These are phyloP conservation scores for Ooceraea biroi DNA, from an alignment of 1,140 invertebrate species.

Conservation along the genomic window DNA sequence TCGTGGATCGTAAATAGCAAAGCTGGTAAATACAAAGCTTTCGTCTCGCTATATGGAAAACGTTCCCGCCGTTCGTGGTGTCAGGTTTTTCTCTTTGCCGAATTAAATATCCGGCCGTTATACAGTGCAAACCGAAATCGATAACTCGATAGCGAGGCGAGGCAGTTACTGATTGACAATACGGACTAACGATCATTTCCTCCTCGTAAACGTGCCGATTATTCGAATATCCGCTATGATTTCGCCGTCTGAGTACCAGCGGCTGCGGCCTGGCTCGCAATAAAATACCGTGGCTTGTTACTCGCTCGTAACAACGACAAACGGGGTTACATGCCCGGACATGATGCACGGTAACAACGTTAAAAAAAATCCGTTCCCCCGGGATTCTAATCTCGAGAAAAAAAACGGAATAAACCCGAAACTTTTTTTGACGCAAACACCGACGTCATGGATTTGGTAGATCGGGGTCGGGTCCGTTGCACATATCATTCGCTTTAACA, in stretches of 20 bases:
- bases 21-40: too few relatives aligned
- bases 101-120: constrained; percentile 25
- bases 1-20: not conserved
- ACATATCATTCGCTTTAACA: constrained; percentile 45
- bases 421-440: not conserved
- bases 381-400: constrained; percentile 7
- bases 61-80: too few relatives aligned
- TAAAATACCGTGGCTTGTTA: constrained; percentile 14
- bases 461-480: not conserved
- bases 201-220: constrained; percentile 13
- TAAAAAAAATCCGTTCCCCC: not conserved
- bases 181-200: constrained; percentile 26
- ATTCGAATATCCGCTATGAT: constrained; percentile 30
- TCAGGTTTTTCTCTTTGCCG: not conserved
- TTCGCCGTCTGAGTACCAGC: not conserved
- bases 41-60: too few relatives aligned
- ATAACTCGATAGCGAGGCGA: constrained; percentile 28
- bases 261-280: not conserved
- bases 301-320: not conserved
- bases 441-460: constrained; percentile 4
- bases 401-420: not conserved
- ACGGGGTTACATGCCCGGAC: not conserved
- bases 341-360: not conserved
- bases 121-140: constrained; percentile 11
- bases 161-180: constrained; percentile 31